These are phyloP conservation scores for Huso huso DNA, from an alignment of 2,797 vertebrate species.

Conservation along the genomic window DNA sequence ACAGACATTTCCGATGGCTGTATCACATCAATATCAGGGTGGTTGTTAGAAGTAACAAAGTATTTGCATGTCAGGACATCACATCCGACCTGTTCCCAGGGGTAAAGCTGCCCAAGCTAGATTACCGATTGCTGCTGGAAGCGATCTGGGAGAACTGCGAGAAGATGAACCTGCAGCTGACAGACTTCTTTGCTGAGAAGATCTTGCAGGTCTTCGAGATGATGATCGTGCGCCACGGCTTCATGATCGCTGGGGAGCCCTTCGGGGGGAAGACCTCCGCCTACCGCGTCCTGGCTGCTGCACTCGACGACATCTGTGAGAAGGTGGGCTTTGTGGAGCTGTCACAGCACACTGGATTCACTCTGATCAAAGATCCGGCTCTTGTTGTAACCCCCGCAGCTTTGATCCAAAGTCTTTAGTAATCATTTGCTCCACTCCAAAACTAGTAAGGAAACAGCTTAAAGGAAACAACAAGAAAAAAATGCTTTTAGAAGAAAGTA, in stretches of 20 bases:
- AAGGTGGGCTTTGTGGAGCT: slow-evolving; percentile 48
- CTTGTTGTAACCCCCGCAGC: neutral
- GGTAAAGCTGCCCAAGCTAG: slow-evolving; percentile 72
- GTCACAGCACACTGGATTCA: neutral
- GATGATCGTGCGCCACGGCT: slow-evolving; percentile 87
- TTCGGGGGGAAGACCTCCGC: slow-evolving; percentile 82
- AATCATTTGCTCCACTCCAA: too few relatives aligned
- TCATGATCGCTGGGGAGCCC: slow-evolving; percentile 87
- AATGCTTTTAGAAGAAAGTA: too few relatives aligned
- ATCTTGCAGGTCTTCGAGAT: slow-evolving; percentile 86
- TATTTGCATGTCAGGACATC: slow-evolving; percentile 61
- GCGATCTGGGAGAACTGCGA: slow-evolving; percentile 69
- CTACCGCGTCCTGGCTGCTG: slow-evolving; percentile 72
- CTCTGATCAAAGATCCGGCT: neutral
- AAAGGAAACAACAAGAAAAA: too few relatives aligned
- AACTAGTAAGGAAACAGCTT: too few relatives aligned
- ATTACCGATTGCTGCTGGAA: slow-evolving; percentile 67
- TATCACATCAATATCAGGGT: too few relatives aligned
- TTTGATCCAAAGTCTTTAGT: too few relatives aligned
- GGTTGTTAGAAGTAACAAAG: too few relatives aligned
- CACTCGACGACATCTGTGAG: slow-evolving; percentile 65
- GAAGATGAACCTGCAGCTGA: slow-evolving; percentile 80
- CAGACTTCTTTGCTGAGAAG: slow-evolving; percentile 71
- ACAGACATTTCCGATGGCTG: too few relatives aligned
- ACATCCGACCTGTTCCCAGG: slow-evolving; percentile 87